A percentile compares a stretch with the other conserved stretches of the same genome.
These are phyloP conservation scores for Lycocerus yunnanus DNA, from an alignment of 2,888 invertebrate species.

Conservation along the genomic window DNA sequence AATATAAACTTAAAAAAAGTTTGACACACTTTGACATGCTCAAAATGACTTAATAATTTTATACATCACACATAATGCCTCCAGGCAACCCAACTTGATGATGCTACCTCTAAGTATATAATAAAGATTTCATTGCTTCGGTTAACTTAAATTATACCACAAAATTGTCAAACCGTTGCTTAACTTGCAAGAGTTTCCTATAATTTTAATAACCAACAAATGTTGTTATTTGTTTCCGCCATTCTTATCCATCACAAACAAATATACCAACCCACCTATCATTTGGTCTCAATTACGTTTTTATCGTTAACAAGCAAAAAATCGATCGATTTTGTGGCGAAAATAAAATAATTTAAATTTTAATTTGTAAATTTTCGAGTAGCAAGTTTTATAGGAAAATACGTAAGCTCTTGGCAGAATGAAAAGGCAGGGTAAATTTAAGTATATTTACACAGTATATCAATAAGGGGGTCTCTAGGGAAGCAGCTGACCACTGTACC, in stretches of 20 bases:
- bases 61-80: neutral
- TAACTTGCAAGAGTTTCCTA: neutral
- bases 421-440: constrained; percentile 39
- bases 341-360: neutral
- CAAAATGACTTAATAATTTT: neutral
- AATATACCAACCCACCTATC: too few species aligned
- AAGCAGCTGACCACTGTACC: constrained; percentile 52
- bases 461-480: constrained; percentile 54
- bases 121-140: neutral
- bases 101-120: neutral
- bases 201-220: neutral
- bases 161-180: neutral
- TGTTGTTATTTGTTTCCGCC: too few species aligned
- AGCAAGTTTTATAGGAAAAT: neutral
- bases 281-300: too few species aligned
- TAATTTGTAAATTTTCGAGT: neutral
- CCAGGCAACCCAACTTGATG: neutral
- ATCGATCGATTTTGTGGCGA: neutral
- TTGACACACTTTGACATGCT: neutral
- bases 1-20: neutral
- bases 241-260: neutral
- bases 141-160: neutral
- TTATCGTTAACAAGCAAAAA: too few species aligned
- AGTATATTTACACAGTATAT: constrained; percentile 57
- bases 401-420: constrained; percentile 9